Evolutionary conservation across 2,888 invertebrate species (phyloP), one percentile per base, ranked within the genome.

Genomic region (Gastracanthus pulcherrimus): DNA sequence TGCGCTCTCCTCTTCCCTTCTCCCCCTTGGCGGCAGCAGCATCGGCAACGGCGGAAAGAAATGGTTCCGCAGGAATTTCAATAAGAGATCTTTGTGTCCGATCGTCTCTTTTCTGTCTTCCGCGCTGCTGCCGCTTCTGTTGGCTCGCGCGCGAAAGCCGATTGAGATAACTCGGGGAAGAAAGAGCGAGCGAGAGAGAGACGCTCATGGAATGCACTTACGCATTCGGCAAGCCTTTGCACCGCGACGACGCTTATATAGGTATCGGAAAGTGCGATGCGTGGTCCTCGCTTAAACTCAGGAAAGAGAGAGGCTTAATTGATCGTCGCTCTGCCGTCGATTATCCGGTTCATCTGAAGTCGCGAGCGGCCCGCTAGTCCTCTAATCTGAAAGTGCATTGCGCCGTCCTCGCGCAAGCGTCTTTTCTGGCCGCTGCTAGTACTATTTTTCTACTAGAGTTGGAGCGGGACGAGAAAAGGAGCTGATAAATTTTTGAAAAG

Each of bases 131-230:
- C 29, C 23, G 82, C 26, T 29, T 26, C 45, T 67, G 55, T 26
- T 66, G n/a, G 55, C 38, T 51, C 29, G 64, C 45, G 55, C 45
- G 38, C 16, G 72, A 55, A 34, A 11, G n/a, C 85, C 85, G 86
- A 87, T 87, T 87, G 86, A 87, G 87, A 87, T 87, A 87, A 86
- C 86, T 85, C 83, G 82, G 6, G 38, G n/a, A 19, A 64, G 55
- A 55, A 66, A 45, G 70, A 45, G 31, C 58, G 74, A 45, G 67
- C 55, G 76, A 26, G 45, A 0, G 34, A 41, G 31, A 83, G 83
- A 36, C 51, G 36, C 48, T n/a, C 83, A 82, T 82, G 86, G 86
- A 87, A 87, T 87, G 86, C 85, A 86, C 86, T 86, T 87, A 86
- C 84, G 86, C 85, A 85, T 85, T 83, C 79, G 81, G 75, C 19